phyloP scores from a whole-genome alignment of 1,140 invertebrate species.

The Hypsibius dujardini region DNA sequence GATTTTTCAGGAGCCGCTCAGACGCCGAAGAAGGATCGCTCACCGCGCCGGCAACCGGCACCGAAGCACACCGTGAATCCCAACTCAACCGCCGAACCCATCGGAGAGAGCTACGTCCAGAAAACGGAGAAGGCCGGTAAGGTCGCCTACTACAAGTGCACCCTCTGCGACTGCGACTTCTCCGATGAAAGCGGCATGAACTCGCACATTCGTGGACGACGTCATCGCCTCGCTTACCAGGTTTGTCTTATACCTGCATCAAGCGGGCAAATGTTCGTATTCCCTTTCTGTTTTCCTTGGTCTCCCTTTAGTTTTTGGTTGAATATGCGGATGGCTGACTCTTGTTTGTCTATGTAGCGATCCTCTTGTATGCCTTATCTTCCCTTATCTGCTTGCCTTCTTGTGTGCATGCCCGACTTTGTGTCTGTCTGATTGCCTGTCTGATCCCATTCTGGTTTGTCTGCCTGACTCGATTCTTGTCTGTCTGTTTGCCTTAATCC shows the following conservation, averaged over 20 bases:
- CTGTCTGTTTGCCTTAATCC: no score
- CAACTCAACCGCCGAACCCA: constrained; percentile 20
- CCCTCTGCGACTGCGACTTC: constrained; percentile 94
- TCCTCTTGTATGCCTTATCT: neutral
- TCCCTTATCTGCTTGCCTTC: no score
- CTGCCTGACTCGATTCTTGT: no score
- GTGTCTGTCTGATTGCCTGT: no score
- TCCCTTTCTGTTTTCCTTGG: neutral
- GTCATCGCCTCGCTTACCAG: constrained; percentile 75
- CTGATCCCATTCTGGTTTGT: no score
- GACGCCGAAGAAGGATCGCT: neutral
- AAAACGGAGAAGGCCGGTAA: constrained; percentile 39
- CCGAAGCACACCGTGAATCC: constrained; percentile 18
- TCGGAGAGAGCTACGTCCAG: constrained; percentile 17
- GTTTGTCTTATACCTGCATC: neutral
- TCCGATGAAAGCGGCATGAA: constrained; percentile 98
- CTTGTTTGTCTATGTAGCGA: neutral
- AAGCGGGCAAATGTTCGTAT: neutral
- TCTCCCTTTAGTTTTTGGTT: neutral
- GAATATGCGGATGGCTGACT: neutral
- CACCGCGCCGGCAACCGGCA: constrained; percentile 21
- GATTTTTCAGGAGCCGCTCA: no score
- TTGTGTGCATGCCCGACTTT: no score
- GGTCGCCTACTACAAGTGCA: constrained; percentile 85
- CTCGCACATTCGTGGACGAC: constrained; percentile 95